Conservation (phyloP, 2,113 vertebrate species). For the Catharus minimus region DNA sequence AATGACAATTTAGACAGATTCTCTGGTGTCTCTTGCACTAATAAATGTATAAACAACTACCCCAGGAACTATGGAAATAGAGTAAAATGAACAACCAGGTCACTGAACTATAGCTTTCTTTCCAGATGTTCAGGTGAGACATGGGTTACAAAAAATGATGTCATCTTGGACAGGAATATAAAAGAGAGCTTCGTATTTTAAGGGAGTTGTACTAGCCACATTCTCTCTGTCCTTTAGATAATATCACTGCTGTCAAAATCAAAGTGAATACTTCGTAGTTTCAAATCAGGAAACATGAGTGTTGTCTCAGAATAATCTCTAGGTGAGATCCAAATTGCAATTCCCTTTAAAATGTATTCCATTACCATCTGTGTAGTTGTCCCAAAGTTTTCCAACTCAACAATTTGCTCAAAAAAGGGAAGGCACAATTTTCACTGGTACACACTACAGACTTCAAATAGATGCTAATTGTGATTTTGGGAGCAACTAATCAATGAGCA, state of each 20-base stretch:
- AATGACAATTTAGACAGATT: not conserved
- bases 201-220: not conserved
- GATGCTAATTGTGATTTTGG: slow-evolving; percentile 20
- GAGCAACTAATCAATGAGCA: slow-evolving; percentile 41
- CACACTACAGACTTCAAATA: slow-evolving; percentile 9
- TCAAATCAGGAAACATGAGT: not conserved
- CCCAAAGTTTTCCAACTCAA: not conserved
- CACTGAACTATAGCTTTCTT: not conserved
- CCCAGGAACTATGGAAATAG: not conserved
- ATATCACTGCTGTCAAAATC: not conserved
- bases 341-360: not conserved
- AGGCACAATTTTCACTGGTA: not conserved
- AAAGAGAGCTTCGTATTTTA: not conserved
- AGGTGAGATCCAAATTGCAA: not conserved
- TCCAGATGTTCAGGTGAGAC: not conserved
- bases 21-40: not conserved
- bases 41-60: not conserved
- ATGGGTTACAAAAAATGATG: not conserved
- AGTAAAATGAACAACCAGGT: not conserved
- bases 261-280: not conserved
- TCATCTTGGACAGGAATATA: not conserved
- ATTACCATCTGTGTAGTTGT: not conserved
- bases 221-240: not conserved
- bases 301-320: not conserved
- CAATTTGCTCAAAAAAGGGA: not conserved